phyloP scores from a whole-genome alignment of 2,113 vertebrate genomes.

The Atherinomorus stipes region DNA sequence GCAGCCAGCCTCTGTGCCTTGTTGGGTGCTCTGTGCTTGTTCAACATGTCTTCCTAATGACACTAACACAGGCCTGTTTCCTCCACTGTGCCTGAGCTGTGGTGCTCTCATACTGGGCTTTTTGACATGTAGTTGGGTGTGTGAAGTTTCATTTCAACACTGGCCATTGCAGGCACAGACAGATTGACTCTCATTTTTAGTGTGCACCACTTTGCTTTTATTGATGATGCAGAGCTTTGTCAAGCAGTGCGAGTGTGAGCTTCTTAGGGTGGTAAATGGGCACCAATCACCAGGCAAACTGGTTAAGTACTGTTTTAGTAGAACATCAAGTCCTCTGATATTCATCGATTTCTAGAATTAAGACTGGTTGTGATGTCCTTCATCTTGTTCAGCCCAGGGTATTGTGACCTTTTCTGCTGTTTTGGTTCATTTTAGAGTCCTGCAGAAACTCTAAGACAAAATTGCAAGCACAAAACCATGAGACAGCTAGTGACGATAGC shows the following conservation, averaged over 20 bases:
- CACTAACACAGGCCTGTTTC: conserved; percentile 64
- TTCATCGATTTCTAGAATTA: neutral
- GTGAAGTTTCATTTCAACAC: conserved; percentile 42
- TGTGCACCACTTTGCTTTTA: conserved; percentile 32
- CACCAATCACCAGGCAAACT: conserved; percentile 23
- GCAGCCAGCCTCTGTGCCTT: conserved; percentile 71
- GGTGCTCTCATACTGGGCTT: conserved; percentile 49
- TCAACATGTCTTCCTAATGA: conserved; percentile 71
- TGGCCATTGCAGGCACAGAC: conserved; percentile 28
- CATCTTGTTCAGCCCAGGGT: neutral
- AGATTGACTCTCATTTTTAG: conserved; percentile 41
- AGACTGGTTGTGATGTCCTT: neutral
- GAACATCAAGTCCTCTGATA: conserved; percentile 7
- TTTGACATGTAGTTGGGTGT: conserved; percentile 58
- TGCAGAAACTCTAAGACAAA: neutral
- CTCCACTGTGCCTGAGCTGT: conserved; percentile 54
- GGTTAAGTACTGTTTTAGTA: conserved; percentile 8
- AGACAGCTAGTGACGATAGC: too few species aligned
- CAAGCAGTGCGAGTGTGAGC: conserved; percentile 26
- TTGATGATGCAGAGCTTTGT: conserved; percentile 42
- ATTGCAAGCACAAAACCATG: too few species aligned
- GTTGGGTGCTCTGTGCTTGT: conserved; percentile 63
- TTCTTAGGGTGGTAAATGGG: conserved; percentile 15
- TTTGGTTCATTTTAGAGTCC: conserved; percentile 8
- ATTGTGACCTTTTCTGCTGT: neutral